Evolutionary conservation across 2,797 vertebrate genomes (phyloP).

Genomic region (Helostoma temminkii): DNA sequence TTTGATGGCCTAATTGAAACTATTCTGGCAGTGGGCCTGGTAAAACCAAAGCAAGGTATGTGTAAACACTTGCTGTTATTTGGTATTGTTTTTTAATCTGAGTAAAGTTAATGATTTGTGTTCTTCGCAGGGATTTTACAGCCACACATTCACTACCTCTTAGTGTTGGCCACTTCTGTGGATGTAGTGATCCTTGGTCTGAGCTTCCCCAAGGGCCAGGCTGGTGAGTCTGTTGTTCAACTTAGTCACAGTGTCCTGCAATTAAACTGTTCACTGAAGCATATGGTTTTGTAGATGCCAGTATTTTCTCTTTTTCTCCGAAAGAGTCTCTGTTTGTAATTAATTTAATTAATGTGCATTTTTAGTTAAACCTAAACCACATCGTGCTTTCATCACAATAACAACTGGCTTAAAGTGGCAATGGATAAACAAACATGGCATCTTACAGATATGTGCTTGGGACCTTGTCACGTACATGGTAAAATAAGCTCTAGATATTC

Average conservation of each 20-base stretch:
- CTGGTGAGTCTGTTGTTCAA: constrained; percentile 82
- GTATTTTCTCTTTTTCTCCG: neutral
- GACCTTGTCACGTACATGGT: neutral
- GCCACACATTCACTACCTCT: constrained; percentile 93
- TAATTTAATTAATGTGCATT: neutral
- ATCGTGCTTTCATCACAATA: neutral
- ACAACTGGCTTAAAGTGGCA: too few relatives aligned
- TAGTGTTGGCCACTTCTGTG: constrained; percentile 96
- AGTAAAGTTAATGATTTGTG: neutral
- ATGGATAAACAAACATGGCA: neutral
- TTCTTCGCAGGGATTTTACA: constrained; percentile 92
- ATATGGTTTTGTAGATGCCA: neutral
- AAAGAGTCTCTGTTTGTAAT: neutral
- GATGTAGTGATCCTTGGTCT: constrained; percentile 97
- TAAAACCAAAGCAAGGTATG: constrained; percentile 94
- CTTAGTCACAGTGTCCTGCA: neutral
- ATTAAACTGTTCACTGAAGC: neutral
- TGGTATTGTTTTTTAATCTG: neutral
- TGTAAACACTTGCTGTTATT: neutral
- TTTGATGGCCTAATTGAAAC: constrained; percentile 99
- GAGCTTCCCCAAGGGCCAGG: constrained; percentile 90
- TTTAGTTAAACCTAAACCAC: neutral
- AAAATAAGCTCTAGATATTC: too few relatives aligned
- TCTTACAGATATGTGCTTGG: neutral
- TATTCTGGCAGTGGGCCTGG: constrained; percentile 95